Evolutionary conservation across 2,888 invertebrate species (phyloP), one percentile per base, ranked within the genome.

Genomic region (Parnassius mnemosyne): DNA sequence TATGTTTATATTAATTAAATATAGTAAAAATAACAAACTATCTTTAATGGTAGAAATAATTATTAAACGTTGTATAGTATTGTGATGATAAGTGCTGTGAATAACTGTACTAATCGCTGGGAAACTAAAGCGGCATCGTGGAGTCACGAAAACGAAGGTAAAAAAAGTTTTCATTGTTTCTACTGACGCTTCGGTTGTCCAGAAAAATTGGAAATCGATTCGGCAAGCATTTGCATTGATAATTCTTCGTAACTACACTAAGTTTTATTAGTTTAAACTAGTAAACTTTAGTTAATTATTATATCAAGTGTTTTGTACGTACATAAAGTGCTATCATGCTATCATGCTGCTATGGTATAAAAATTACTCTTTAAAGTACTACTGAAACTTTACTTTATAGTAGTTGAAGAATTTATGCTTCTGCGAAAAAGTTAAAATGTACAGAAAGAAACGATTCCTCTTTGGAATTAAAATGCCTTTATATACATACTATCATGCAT

Each of bases 111-210:
- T 87, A 84, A 86, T 83, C 84, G 82, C 84, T 87, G 90, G 90
- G 85, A 90, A 87, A 78, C 83, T 86, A 92, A 92, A 87, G 86
- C 92, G 89, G 92, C 92, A 92, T 89, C 92, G 92, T 92, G 92
- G 92, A 92, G 92, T 92, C 92, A 86, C 89, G 91, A 90, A 92
- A 92, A 92, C 87, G 92, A 89, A 92, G 92, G 92, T 92, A 90
- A 86, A 85, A 79, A 84, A 84, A 80, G 69, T 80, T 83, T 85
- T 83, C 81, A 86, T 87, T 88, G 84, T 86, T 80, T 83, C 80
- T 79, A 77, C 71, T 70, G 79, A 82, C 79, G 83, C 85, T 81
- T 76, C 64, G 72, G 72, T 66, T 71, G 68, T 67, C 66, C 65
- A 73, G 68, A 77, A 78, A 76, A 76, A 78, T 76, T 71, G 73